Conservation (phyloP, 2,888 invertebrate species). For the Hirtodrosophila histrioides region DNA sequence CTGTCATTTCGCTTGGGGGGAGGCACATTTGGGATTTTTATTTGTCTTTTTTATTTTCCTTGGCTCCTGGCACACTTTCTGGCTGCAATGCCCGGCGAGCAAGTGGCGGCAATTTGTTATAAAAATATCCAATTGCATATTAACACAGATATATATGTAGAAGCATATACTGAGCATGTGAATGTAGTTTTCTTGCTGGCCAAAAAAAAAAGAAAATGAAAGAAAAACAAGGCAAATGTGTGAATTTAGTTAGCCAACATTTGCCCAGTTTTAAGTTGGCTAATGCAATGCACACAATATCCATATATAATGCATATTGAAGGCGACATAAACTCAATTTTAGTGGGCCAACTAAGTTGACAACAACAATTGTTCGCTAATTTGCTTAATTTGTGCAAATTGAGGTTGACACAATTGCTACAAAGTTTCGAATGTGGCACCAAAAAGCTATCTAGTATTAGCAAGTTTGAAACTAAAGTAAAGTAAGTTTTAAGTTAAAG, state of each 20-base stretch:
- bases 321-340: constrained; percentile 37
- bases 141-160: constrained; percentile 36
- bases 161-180: constrained; percentile 3
- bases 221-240: constrained; percentile 18
- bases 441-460: neutral
- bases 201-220: no score
- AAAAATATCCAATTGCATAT: constrained; percentile 62
- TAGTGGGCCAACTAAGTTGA: constrained; percentile 9
- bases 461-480: no score
- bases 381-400: constrained; percentile 48
- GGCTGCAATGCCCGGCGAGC: constrained; percentile 36
- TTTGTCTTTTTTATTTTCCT: constrained; percentile 8
- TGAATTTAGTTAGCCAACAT: constrained; percentile 47
- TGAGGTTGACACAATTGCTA: constrained; percentile 32
- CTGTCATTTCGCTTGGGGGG: constrained; percentile 53
- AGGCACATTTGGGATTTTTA: constrained; percentile 13
- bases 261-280: constrained; percentile 34
- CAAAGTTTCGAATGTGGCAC: neutral
- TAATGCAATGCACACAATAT: constrained; percentile 17
- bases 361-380: constrained; percentile 33
- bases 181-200: constrained; percentile 16
- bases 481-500: no score
- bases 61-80: constrained; percentile 68
- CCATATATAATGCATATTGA: constrained; percentile 5
- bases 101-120: constrained; percentile 76